Conservation (phyloP, 2,888 invertebrate species). For the Drosophila nigricruria region DNA sequence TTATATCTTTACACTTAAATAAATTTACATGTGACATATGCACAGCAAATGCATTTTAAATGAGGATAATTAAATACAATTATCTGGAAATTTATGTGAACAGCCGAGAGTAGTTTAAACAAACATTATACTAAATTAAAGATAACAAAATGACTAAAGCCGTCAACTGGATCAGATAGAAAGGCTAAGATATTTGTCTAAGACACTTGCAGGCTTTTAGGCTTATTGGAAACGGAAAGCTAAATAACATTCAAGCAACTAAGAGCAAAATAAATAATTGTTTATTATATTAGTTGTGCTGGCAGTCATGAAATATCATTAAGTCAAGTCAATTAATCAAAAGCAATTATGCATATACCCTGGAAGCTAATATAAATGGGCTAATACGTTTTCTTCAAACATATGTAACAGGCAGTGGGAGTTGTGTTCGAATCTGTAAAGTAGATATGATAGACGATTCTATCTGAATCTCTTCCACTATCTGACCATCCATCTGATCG, state of each 20-base stretch:
- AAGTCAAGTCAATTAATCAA: constrained; percentile 19
- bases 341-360: constrained; percentile 4
- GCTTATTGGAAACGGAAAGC: not conserved
- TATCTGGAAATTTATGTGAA: not conserved
- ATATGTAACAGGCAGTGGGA: not conserved
- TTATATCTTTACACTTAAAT: constrained; percentile 10
- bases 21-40: constrained; percentile 17
- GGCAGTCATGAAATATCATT: constrained; percentile 1
- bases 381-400: too few species aligned
- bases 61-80: constrained; percentile 10
- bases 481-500: too few species aligned
- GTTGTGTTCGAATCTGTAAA: not conserved
- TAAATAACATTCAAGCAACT: not conserved
- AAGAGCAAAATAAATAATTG: not conserved
- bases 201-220: not conserved
- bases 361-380: not conserved
- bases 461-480: too few species aligned
- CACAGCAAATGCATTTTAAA: constrained; percentile 8
- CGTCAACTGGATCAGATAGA: not conserved
- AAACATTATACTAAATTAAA: not conserved
- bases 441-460: not conserved
- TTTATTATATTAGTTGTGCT: not conserved
- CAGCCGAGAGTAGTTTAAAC: constrained; percentile 6
- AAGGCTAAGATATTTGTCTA: not conserved
- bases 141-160: not conserved